Conservation (phyloP, 2,888 invertebrate species). For the Lymantria dispar region DNA sequence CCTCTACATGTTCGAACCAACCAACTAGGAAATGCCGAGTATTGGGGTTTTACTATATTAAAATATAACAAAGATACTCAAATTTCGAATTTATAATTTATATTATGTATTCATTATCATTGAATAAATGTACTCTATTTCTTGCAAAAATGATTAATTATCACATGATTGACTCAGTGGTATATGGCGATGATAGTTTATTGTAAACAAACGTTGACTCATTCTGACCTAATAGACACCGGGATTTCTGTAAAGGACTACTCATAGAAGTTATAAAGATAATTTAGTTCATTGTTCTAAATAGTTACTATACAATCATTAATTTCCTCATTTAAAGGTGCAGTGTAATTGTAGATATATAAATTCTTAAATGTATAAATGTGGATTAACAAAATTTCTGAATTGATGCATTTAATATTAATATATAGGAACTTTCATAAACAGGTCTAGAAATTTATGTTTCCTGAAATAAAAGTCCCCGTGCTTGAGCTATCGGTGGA, state of each 20-base stretch:
- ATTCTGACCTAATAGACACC: conserved; percentile 42
- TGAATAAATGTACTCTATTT: conserved; percentile 78
- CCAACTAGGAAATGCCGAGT: too few species aligned
- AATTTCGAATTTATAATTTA: not conserved
- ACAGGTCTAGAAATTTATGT: too few species aligned
- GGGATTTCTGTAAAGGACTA: conserved; percentile 33
- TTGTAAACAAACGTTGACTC: conserved; percentile 54
- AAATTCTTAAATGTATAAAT: too few species aligned
- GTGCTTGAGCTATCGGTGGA: too few species aligned
- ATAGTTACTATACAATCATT: not conserved
- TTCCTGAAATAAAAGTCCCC: too few species aligned
- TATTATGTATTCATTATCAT: conserved; percentile 4
- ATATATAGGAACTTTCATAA: too few species aligned
- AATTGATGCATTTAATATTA: too few species aligned
- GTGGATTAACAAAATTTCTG: too few species aligned
- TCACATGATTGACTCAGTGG: conserved; percentile 33
- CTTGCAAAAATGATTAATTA: conserved; percentile 45
- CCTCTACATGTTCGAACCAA: too few species aligned
- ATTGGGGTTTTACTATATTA: not conserved
- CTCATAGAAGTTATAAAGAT: conserved; percentile 31
- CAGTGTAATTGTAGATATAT: too few species aligned
- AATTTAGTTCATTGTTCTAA: conserved; percentile 18
- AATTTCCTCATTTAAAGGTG: too few species aligned
- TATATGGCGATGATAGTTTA: conserved; percentile 25
- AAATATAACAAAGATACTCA: not conserved